A percentile compares a stretch with the other conserved stretches of the same genome.
Conservation (phyloP, 2,888 invertebrate species). For the Rugalucina vietnamica region DNA sequence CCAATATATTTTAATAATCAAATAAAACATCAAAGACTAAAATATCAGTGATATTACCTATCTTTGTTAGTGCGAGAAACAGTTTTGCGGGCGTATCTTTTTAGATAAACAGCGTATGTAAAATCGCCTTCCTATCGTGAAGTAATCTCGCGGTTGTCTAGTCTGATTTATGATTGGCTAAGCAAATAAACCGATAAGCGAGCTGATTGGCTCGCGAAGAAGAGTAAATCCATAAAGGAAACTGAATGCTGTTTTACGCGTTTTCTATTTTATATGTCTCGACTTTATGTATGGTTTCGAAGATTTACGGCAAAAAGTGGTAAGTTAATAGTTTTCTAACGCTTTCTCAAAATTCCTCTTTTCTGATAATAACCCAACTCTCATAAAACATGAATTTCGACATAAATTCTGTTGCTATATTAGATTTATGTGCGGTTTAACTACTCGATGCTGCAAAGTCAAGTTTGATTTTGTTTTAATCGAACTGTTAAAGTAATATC, state of each 20-base stretch:
- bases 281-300: slow-evolving; percentile 25
- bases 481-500: neutral
- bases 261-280: slow-evolving; percentile 13
- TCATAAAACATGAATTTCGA: slow-evolving; percentile 48
- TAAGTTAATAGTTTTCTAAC: slow-evolving; percentile 64
- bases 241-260: slow-evolving; percentile 6
- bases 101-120: slow-evolving; percentile 10
- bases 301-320: slow-evolving; percentile 60
- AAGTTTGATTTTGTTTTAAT: slow-evolving; percentile 7
- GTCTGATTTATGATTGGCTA: slow-evolving; percentile 30
- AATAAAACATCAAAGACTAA: neutral
- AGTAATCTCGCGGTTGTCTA: slow-evolving; percentile 7
- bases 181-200: neutral
- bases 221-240: slow-evolving; percentile 17
- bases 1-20: slow-evolving; percentile 4
- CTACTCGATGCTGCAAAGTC: neutral
- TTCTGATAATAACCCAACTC: slow-evolving; percentile 58
- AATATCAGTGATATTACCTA: neutral
- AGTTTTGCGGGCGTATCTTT: neutral
- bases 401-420: neutral
- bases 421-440: neutral
- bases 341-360: slow-evolving; percentile 60
- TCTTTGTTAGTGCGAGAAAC: neutral
- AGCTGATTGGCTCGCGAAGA: neutral
- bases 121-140: slow-evolving; percentile 7